Base-by-base conservation (phyloP, 2,888 invertebrate species). In the Rhaphigaster nebulosa region DNA sequence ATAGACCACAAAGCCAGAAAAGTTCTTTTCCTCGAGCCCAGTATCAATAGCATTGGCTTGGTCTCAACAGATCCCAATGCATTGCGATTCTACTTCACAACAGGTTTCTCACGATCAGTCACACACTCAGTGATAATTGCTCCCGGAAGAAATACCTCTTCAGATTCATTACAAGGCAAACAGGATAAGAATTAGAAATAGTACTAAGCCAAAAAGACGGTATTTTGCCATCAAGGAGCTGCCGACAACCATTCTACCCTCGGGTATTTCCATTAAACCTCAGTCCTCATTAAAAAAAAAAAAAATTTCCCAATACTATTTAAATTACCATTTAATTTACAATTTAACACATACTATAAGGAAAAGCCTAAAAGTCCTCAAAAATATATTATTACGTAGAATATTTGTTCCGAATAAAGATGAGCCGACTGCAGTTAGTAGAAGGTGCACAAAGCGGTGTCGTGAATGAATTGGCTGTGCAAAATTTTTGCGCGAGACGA, bases 101-200 rank as follows among this genome's bases (percentile, higher is more conserved):
- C 70, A 76, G 34, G 70, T 76, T 76, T 76, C 70, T 76, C 70
- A 65, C 29, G 65, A 65, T 65, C 65, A 29, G 65, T 34, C 65
- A 8, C 20, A 76, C 38, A 76, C 20, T 20, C 5, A 20, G 70
- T 38, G 70, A 34, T 76, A 76, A 76, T 76, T 76, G 70, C 70
- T 76, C 70, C 70, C 34, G 70, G 70, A 76, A 76, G 70, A 76
- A 76, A 76, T 76, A 8, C 18, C 38, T 76, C 65, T 65, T 29
- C 4, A 65, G 65, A 76, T 38, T 23, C 34, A 38, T 23, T 38
- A 34, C 34, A 76, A 38, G 34, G 70, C 38, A 23, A 76, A 76
- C 70, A 38, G 70, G 70, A 76, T 76, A 76, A 76, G 38, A 38
- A 38, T 23, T 76, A 0, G 0, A 23, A 38, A 76, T 76, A 76